Evolutionary conservation across 2,888 invertebrate genomes (phyloP).

Genomic region (Anthrax anthrax): DNA sequence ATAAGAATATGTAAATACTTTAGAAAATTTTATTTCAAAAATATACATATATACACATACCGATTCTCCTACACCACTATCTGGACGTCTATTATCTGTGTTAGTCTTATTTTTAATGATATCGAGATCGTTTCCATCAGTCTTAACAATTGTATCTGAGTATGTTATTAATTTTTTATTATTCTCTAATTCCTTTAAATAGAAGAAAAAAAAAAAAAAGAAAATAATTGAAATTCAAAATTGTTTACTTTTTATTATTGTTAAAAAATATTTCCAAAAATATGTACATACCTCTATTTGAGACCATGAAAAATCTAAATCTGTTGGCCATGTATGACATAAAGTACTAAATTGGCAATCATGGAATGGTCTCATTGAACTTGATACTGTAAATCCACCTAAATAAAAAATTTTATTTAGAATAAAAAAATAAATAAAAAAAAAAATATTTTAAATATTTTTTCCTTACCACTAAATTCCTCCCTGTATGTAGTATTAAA

Average conservation of each 20-base stretch:
- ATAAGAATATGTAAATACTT: background rate
- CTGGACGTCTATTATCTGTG: constrained; percentile 11
- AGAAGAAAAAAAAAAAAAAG: no score
- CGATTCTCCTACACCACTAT: constrained; percentile 17
- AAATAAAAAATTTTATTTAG: background rate
- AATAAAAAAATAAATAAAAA: background rate
- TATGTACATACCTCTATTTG: constrained; percentile 16
- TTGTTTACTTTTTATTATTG: no score
- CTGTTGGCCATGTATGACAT: constrained; percentile 17
- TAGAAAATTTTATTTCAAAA: background rate
- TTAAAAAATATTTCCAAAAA: no score
- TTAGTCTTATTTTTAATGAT: constrained; percentile 1
- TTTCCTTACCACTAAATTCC: constrained; percentile 9
- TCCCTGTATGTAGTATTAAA: constrained; percentile 4
- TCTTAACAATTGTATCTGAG: constrained; percentile 5
- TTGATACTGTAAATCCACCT: constrained; percentile 17
- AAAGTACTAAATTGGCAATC: constrained; percentile 14
- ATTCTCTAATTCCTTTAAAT: constrained; percentile 6
- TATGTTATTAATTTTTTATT: constrained; percentile 7
- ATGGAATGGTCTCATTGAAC: constrained; percentile 16
- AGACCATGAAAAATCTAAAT: constrained; percentile 18
- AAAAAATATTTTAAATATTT: background rate
- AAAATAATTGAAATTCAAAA: no score
- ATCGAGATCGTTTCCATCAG: constrained; percentile 4
- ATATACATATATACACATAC: constrained; percentile 8